Percentiles rank a stretch among this genome's conserved stretches.
Conservation (phyloP, 2,113 vertebrate genomes). For the Dicerorhinus sumatrensis region DNA sequence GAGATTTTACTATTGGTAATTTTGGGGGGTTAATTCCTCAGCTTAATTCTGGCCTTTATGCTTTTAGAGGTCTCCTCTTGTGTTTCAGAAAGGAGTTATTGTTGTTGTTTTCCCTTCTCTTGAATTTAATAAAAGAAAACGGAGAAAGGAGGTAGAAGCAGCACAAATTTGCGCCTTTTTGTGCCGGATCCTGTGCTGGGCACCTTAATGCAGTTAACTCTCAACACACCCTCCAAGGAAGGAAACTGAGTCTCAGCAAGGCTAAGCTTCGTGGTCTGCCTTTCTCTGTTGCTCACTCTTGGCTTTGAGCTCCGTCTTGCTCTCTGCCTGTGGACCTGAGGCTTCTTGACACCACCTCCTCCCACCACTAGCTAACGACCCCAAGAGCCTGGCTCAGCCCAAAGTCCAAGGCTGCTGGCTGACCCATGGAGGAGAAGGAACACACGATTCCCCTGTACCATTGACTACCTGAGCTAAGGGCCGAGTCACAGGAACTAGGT, state of each 20-base stretch:
- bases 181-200: neutral
- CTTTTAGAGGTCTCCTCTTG: neutral
- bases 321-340: neutral
- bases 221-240: rapidly evolving
- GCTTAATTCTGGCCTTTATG: constrained; percentile 57
- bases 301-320: neutral
- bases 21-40: constrained; percentile 14
- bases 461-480: neutral
- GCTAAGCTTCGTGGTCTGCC: neutral
- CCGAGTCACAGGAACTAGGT: neutral
- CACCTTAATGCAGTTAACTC: rapidly evolving
- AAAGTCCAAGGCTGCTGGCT: neutral
- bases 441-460: rapidly evolving
- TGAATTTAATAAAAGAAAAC: neutral
- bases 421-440: neutral
- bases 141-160: neutral
- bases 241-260: neutral
- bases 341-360: neutral
- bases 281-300: neutral
- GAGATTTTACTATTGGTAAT: constrained; percentile 69
- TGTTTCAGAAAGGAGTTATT: constrained; percentile 50
- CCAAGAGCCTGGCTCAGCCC: neutral
- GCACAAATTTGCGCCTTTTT: too few relatives aligned
- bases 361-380: too few relatives aligned
- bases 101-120: neutral